These are phyloP conservation scores for Bucco capensis DNA, from an alignment of 2,113 vertebrate genomes.

Conservation along the genomic window DNA sequence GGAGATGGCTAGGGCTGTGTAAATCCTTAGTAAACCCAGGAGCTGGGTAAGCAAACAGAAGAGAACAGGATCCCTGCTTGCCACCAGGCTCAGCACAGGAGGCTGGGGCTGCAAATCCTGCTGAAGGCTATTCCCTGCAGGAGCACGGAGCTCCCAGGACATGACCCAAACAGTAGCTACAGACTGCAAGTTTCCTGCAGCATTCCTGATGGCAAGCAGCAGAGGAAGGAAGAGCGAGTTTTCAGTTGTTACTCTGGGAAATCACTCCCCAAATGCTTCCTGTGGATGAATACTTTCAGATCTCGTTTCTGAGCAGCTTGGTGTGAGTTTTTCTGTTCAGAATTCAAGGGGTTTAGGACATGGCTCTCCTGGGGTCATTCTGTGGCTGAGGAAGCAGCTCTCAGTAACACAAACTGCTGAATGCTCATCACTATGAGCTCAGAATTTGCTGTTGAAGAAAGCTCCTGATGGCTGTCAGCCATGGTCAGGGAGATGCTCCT, in stretches of 20 bases:
- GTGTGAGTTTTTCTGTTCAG: not conserved
- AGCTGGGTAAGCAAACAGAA: not conserved
- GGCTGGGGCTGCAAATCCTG: not conserved
- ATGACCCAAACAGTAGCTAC: not conserved
- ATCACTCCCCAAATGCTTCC: not conserved
- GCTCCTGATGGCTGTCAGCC: not conserved
- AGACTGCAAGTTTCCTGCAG: not conserved
- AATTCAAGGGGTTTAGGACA: not conserved
- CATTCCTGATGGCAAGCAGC: not conserved
- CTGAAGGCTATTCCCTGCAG: not conserved
- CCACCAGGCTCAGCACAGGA: not conserved
- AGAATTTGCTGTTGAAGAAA: not conserved
- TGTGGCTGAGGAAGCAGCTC: not conserved
- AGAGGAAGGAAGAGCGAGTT: not conserved
- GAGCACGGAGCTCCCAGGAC: not conserved
- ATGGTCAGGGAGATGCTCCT: not conserved
- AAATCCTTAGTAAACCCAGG: not conserved
- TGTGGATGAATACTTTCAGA: not conserved
- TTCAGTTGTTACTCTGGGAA: not conserved
- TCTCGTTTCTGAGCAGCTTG: not conserved
- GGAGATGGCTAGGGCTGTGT: not conserved
- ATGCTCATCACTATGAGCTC: not conserved
- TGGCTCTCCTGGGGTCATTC: not conserved
- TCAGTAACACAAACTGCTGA: not conserved
- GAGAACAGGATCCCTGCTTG: rapidly evolving